Base-by-base conservation (phyloP, 2,888 invertebrate species). In the Metopia argyrocephala region DNA sequence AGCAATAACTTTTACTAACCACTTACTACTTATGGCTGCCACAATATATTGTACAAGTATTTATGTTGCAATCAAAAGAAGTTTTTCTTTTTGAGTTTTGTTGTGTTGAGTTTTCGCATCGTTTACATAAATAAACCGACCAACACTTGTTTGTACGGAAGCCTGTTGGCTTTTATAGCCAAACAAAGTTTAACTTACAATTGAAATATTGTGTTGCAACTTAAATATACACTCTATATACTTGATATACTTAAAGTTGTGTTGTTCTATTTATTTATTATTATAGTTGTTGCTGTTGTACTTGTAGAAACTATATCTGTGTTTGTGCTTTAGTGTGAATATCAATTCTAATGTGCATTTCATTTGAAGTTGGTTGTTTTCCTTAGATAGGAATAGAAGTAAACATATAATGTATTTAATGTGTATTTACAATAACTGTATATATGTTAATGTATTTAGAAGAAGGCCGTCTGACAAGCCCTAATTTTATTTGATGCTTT, bases 101-200 rank as follows among this genome's bases (percentile, higher is more conserved):
- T 20, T 21, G 12, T 31, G 31, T 31, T 38, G 38, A n/a, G n/a
- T n/a, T n/a, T 61, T 31, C 12, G 28, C 50, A 27, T 59, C 52
- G 50, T 81, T 76, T 79, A 61, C 28, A 57, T 38, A 74, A 74
- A 61, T 28, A 66, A 74, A 66, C 57, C 76, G 69, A 62, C 74
- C 76, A 76, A 62, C 74, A 18, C 69, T 73, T 70, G 81, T 75
- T 78, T 78, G 81, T 78, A 70, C 78, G 81, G 78, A 81, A 81
- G 78, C 75, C 70, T 69, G 62, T 78, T 81, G 81, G 81, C 74
- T 81, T 81, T 81, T 78, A 75, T 81, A 57, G 70, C 52, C 48
- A 56, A 52, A n/a, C 38, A 78, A 81, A 78, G 66, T 81, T 81
- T 62, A 78, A 70, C 74, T 81, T 81, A 56, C 74, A 81, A 78